Base-by-base conservation (phyloP, 2,113 vertebrate species). In the Cnemophilus loriae region DNA sequence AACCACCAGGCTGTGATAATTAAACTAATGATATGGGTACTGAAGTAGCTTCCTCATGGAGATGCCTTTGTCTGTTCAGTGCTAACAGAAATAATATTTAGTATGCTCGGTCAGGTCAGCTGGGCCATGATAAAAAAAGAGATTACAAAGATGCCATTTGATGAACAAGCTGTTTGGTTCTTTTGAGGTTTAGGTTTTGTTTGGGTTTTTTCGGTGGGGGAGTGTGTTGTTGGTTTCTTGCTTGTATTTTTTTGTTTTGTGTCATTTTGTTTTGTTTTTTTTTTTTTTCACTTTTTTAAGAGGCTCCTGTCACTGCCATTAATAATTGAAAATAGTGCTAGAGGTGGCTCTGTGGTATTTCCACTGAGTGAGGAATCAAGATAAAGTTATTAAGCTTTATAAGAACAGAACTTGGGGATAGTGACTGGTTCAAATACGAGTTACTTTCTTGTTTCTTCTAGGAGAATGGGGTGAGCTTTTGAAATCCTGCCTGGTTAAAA, bases 181-280 rank as follows among this genome's bases (percentile, higher is more conserved):
- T 42, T 35, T 37, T 27, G 37, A 47, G 7, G 11, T n/a, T 39
- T 59, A 22, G 15, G 14, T 15, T 50, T 61, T 33, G 7, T 10
- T 50, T 32, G 27, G 11, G 7, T 2, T 22, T 68, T 71, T 41
- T n/a, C 4, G 4, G 1, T 8, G 2, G 18, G 11, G 1, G 3
- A 16, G 3, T 21, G 7, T 15, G 27, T 10, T 41, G 10, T 30
- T 71, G 11, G 2, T 26, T 32, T 42, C 28, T 44, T 28, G 4
- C 4, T 74, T 9, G 4, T 28, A 4, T 15, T 73, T 35, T 65
- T 18, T 74, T 49, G 3, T 7, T 73, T 33, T 20, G 7, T 28
- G 7, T 17, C 0, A 13, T 41, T 59, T 44, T 50, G 2, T 6
- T 59, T 39, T 52, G 2, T 12, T 44, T 1, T 22, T 53, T 6